Conservation (phyloP, 2,888 invertebrate genomes). For the Zeuzera pyrina region DNA sequence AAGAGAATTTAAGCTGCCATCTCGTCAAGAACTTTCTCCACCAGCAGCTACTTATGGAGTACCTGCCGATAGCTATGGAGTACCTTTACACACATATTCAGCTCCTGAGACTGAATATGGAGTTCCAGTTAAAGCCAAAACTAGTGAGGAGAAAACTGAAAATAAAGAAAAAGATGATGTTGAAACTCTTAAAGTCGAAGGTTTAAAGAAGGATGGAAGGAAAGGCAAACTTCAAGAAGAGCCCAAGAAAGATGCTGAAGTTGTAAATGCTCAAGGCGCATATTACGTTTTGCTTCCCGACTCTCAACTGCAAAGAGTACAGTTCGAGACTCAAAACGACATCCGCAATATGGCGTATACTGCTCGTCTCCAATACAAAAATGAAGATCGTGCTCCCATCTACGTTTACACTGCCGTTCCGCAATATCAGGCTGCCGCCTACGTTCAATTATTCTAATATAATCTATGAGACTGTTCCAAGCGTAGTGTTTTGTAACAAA, state of each 20-base stretch:
- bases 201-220: constrained; percentile 16
- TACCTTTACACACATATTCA: constrained; percentile 46
- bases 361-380: constrained; percentile 75
- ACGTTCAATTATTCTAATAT: constrained; percentile 46
- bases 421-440: constrained; percentile 24
- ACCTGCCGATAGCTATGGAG: constrained; percentile 53
- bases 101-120: constrained; percentile 47
- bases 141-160: constrained; percentile 11
- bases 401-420: constrained; percentile 71
- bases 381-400: constrained; percentile 75
- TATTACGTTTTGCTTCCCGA: constrained; percentile 78
- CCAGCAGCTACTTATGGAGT: constrained; percentile 51
- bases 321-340: constrained; percentile 70
- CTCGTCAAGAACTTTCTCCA: constrained; percentile 40
- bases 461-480: too few relatives aligned
- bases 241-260: constrained; percentile 40
- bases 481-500: too few relatives aligned
- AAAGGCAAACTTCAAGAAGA: constrained; percentile 33
- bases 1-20: constrained; percentile 47
- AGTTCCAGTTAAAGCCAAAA: constrained; percentile 22
- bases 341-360: constrained; percentile 75
- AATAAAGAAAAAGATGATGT: constrained; percentile 6
- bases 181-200: constrained; percentile 13
- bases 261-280: constrained; percentile 61
- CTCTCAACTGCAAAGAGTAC: constrained; percentile 75